A percentile compares a stretch with the other conserved stretches of the same genome.
These are phyloP conservation scores for Rhynchonema sp. DNA, from an alignment of 2,888 invertebrate genomes.

Conservation along the genomic window DNA sequence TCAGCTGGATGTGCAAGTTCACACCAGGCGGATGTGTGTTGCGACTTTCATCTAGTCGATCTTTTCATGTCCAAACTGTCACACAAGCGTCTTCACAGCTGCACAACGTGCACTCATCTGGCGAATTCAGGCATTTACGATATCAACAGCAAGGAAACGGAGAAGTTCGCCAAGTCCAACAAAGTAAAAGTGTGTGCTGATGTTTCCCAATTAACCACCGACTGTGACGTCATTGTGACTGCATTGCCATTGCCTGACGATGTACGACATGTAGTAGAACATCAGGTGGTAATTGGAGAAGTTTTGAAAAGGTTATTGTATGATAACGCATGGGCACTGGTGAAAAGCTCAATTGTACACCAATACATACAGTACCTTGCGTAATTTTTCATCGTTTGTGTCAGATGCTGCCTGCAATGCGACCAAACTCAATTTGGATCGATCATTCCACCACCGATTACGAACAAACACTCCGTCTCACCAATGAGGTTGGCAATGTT, in stretches of 20 bases:
- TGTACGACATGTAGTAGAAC: not conserved
- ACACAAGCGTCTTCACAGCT: no score
- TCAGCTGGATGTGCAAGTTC: no score
- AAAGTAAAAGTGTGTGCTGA: not conserved
- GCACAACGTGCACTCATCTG: no score
- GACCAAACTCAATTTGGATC: not conserved
- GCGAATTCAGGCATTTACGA: no score
- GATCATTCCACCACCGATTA: constrained; percentile 5
- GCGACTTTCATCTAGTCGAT: no score
- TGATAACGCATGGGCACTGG: no score
- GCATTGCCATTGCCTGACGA: not conserved
- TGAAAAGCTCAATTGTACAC: no score
- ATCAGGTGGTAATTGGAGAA: no score
- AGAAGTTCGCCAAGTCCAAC: not conserved
- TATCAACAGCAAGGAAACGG: not conserved
- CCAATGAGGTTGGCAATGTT: no score
- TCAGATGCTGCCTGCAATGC: not conserved
- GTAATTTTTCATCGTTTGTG: not conserved
- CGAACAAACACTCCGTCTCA: constrained; percentile 1
- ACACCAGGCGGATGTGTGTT: no score
- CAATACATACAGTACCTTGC: not conserved
- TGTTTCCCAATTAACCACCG: not conserved
- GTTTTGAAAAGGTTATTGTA: no score
- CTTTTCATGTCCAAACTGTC: no score
- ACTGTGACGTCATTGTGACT: not conserved